Conservation (phyloP, 2,797 vertebrate genomes). For the Pampus argenteus region DNA sequence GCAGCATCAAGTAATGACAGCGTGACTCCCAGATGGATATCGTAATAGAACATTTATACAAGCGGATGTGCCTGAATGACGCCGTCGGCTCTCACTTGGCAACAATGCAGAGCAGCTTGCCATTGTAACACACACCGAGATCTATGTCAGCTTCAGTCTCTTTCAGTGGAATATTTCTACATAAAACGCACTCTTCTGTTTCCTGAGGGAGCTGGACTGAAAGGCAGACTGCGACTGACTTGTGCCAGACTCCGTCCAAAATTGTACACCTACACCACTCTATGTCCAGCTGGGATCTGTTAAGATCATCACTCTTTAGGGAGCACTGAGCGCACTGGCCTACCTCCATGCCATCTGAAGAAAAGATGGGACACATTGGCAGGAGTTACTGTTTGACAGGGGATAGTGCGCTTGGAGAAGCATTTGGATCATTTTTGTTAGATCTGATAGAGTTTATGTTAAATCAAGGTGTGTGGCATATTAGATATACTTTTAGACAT, state of each 20-base stretch:
- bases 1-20: slow-evolving; percentile 34
- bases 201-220: slow-evolving; percentile 52
- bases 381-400: slow-evolving; percentile 31
- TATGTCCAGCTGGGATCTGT: slow-evolving; percentile 51
- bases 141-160: slow-evolving; percentile 60
- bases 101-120: slow-evolving; percentile 56
- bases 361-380: slow-evolving; percentile 22
- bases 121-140: slow-evolving; percentile 59
- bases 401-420: slow-evolving; percentile 2
- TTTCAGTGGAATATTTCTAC: slow-evolving; percentile 54
- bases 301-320: slow-evolving; percentile 42
- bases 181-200: slow-evolving; percentile 45
- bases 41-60: slow-evolving; percentile 49
- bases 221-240: slow-evolving; percentile 42
- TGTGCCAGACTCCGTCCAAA: slow-evolving; percentile 50
- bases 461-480: not conserved
- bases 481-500: slow-evolving; percentile 10
- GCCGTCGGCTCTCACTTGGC: slow-evolving; percentile 54
- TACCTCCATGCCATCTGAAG: not conserved
- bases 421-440: slow-evolving; percentile 9
- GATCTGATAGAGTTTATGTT: slow-evolving; percentile 16
- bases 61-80: slow-evolving; percentile 46
- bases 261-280: slow-evolving; percentile 38
- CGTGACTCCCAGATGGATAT: slow-evolving; percentile 49
- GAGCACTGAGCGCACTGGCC: slow-evolving; percentile 6